Evolutionary conservation across 2,888 invertebrate genomes (phyloP).

Genomic region (Lutraria lutraria): DNA sequence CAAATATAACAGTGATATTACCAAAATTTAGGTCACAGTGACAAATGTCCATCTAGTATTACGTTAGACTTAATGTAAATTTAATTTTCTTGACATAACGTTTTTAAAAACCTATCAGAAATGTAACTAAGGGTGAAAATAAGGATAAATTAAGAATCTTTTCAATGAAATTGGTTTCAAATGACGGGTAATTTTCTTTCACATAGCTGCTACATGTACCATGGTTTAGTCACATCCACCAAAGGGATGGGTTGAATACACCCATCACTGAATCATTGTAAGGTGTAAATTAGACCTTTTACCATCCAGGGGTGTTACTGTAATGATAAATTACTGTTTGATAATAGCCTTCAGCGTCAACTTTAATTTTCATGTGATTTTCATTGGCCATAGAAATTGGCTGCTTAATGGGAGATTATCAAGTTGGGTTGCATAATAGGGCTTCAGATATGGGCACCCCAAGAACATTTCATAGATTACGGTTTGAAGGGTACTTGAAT

Average conservation of each 20-base stretch:
- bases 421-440: constrained; percentile 32
- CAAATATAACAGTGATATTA: not conserved
- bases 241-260: not conserved
- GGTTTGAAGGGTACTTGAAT: constrained; percentile 40
- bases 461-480: constrained; percentile 33
- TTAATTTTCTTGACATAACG: constrained; percentile 9
- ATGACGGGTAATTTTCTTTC: constrained; percentile 40
- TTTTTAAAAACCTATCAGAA: constrained; percentile 11
- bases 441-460: constrained; percentile 20
- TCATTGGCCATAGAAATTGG: constrained; percentile 45
- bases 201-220: constrained; percentile 26
- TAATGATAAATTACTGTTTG: constrained; percentile 54
- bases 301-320: constrained; percentile 36
- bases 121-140: not conserved
- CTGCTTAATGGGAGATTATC: constrained; percentile 46
- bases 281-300: constrained; percentile 53
- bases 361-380: constrained; percentile 53
- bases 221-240: constrained; percentile 38
- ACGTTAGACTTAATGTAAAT: not conserved
- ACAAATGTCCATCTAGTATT: not conserved
- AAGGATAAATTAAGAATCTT: constrained; percentile 7
- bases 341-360: constrained; percentile 47
- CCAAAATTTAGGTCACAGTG: not conserved
- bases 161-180: constrained; percentile 30
- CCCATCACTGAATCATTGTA: constrained; percentile 22